A percentile compares a stretch with the other conserved stretches of the same genome.
phyloP scores from a whole-genome alignment of 2,113 vertebrate genomes.

The Athene noctua region DNA sequence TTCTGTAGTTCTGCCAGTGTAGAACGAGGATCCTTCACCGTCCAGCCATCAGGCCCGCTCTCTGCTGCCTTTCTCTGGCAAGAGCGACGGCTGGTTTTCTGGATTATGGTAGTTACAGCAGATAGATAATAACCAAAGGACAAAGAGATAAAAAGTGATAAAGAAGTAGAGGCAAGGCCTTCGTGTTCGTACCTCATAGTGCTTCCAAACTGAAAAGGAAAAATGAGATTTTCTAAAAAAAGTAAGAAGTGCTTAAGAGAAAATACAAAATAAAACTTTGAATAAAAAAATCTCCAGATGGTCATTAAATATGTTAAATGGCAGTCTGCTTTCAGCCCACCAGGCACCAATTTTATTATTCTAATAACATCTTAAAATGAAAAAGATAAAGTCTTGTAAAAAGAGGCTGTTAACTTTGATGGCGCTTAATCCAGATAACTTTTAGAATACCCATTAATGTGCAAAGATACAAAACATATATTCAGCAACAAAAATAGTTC shows the following conservation, averaged over 20 bases:
- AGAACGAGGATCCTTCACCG: background rate
- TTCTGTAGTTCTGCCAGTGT: background rate
- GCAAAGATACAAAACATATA: background rate
- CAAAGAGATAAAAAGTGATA: background rate
- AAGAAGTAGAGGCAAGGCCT: background rate
- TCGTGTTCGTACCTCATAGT: background rate
- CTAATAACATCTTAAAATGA: conserved; percentile 63
- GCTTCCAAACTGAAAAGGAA: background rate
- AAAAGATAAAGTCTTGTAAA: conserved; percentile 61
- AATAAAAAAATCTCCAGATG: conserved; percentile 51
- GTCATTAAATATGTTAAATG: conserved; percentile 56
- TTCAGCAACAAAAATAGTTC: background rate
- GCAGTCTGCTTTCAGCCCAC: conserved; percentile 36
- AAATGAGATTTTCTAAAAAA: background rate
- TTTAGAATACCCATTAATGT: conserved; percentile 8
- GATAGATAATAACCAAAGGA: background rate
- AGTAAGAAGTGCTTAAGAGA: conserved; percentile 34
- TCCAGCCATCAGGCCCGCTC: background rate
- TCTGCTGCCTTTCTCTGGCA: background rate
- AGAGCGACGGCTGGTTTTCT: background rate
- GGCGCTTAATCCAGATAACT: conserved; percentile 3
- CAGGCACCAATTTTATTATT: conserved; percentile 57
- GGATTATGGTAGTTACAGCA: background rate
- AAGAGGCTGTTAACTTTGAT: conserved; percentile 57
- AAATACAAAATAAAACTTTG: conserved; percentile 48